Conservation (phyloP, 2,888 invertebrate species). For the Leptopilina myrica region DNA sequence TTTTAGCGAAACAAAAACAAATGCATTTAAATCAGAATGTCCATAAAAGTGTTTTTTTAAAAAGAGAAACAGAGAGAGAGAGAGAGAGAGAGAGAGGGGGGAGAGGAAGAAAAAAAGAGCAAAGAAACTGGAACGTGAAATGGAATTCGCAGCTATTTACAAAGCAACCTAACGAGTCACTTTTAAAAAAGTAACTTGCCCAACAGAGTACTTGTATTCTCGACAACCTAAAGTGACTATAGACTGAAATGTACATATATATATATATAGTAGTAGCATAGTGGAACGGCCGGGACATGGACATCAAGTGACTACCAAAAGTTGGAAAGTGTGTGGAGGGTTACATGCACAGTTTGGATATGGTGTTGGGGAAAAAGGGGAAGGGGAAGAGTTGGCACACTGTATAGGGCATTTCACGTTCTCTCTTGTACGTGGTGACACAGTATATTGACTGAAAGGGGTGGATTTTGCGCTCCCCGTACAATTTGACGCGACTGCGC, state of each 20-base stretch:
- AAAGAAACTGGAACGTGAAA: neutral
- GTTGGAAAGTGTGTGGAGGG: neutral
- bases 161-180: constrained; percentile 15
- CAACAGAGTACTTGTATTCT: constrained; percentile 6
- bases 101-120: neutral
- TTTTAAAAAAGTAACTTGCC: constrained; percentile 11
- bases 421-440: constrained; percentile 46
- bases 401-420: constrained; percentile 28
- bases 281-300: constrained; percentile 8
- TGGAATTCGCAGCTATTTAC: constrained; percentile 4
- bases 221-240: constrained; percentile 11
- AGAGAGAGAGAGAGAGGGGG: no score
- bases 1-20: neutral
- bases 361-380: neutral
- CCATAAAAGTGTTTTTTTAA: neutral
- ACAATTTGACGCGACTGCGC: constrained; percentile 78
- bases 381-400: neutral
- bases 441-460: constrained; percentile 73
- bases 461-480: constrained; percentile 73
- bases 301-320: constrained; percentile 6
- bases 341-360: neutral
- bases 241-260: neutral
- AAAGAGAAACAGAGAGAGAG: no score
- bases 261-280: neutral
- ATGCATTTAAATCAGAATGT: neutral